A percentile compares a stretch with the other conserved stretches of the same genome.
Conservation (phyloP, 92 coral and sea anemone species). For the Pocillopora grandis region DNA sequence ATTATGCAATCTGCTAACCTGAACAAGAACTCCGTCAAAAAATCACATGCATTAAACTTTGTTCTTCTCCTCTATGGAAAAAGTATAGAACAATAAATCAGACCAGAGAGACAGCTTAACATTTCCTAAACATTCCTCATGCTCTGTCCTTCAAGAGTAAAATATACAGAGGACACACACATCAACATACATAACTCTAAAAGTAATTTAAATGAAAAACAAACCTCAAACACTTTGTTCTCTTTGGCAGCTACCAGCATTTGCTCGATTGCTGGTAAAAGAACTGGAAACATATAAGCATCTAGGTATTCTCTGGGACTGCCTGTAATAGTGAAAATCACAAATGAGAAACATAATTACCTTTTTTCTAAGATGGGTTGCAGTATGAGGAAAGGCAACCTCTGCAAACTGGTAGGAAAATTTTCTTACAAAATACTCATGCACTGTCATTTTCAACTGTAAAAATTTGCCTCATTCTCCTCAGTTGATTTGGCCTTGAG, state of each 20-base stretch:
- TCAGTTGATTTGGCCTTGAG: no score
- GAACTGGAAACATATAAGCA: slow-evolving; percentile 84
- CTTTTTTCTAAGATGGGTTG: not conserved
- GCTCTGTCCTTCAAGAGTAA: no score
- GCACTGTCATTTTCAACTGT: no score
- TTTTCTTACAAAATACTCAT: no score
- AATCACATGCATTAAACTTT: slow-evolving; percentile 98
- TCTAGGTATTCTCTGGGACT: slow-evolving; percentile 91
- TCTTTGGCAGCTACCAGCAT: slow-evolving; percentile 92
- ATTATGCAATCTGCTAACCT: slow-evolving; percentile 49
- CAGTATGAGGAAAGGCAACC: no score
- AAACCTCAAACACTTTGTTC: slow-evolving; percentile 98
- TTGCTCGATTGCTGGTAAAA: slow-evolving; percentile 91
- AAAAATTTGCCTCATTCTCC: no score
- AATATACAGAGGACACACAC: not conserved
- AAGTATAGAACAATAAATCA: not conserved
- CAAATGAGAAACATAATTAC: not conserved
- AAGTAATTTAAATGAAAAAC: not conserved
- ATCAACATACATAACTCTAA: no score
- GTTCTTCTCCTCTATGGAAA: slow-evolving; percentile 86
- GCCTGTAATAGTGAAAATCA: slow-evolving; percentile 42
- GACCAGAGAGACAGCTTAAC: not conserved
- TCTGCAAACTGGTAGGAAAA: no score
- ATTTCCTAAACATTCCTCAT: not conserved
- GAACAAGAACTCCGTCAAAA: slow-evolving; percentile 82